phyloP scores from a whole-genome alignment of 2,113 vertebrate genomes.

The Scopus umbretta region DNA sequence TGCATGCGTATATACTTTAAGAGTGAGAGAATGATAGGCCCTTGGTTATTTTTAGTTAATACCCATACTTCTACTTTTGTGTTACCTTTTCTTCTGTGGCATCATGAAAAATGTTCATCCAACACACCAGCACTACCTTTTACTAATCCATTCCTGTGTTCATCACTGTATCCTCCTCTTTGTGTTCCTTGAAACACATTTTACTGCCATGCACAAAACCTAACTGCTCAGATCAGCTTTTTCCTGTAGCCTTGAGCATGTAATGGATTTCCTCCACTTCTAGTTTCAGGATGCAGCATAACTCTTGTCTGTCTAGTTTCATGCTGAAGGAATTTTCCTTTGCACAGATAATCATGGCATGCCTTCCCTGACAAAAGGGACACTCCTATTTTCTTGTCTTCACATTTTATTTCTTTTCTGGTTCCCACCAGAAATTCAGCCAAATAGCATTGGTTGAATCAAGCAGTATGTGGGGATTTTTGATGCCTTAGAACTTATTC shows the following conservation, averaged over 20 bases:
- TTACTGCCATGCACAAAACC: background rate
- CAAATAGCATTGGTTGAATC: background rate
- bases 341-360: background rate
- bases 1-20: background rate
- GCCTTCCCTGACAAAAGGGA: background rate
- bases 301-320: background rate
- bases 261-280: background rate
- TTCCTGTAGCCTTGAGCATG: background rate
- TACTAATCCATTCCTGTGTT: background rate
- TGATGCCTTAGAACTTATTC: background rate
- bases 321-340: background rate
- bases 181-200: background rate
- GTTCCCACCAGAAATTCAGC: background rate
- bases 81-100: background rate
- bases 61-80: background rate
- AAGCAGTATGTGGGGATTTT: background rate
- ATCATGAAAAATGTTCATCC: background rate
- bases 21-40: background rate
- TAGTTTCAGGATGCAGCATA: background rate
- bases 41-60: background rate
- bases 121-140: background rate
- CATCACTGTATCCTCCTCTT: background rate
- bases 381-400: background rate
- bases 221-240: background rate
- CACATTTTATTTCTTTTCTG: background rate